Base-by-base conservation (phyloP, 35 echinoderm and acorn worm species). In the Diadema setosum region DNA sequence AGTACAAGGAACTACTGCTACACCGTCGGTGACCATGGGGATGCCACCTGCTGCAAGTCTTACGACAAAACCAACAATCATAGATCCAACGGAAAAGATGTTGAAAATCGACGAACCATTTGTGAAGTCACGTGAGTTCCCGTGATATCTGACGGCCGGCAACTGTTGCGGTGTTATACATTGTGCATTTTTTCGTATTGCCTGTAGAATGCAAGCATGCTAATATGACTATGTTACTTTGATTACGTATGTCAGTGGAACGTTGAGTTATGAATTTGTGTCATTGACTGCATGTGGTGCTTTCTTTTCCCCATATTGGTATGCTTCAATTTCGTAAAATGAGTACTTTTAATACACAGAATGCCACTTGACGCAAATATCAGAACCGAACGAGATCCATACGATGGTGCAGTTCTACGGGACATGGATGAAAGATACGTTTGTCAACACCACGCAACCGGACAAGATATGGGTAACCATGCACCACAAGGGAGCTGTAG, bases 391-490 rank as follows among this genome's bases (percentile, higher is more conserved):
- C 27, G 88, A 90, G 43, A 81, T 83, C n/a, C 17, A 65, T 7
- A 20, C 25, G 37, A 42, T 61, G 20, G 50, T 16, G 1, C 83
- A 33, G 48, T 90, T 42, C 17, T 84, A 43, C 35, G 88, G 88
- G 5, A 30, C 81, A 0, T 90, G 88, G 88, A 90, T 90, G 88
- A 60, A 64, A 41, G 88, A 90, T 40, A 74, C 81, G 0, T 45
- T 42, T n/a, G 24, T 45, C 40, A 21, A 83, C n/a, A 36, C 49
- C 17, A 41, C 21, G 25, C 26, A 84, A 12, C 58, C 55, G 18
- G 81, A 84, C 20, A 70, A 33, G 60, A 90, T 90, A 83, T 90
- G 88, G 88, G 29, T 90, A 11, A 90, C 88, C 17, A 84, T 45
- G 37, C 88, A 90, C 20, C 56, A 83, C 20, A 34, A 46, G 18